A percentile compares a stretch with the other conserved stretches of the same genome.
Conservation (phyloP, 2,888 invertebrate genomes). For the Sinotaia quadrata region DNA sequence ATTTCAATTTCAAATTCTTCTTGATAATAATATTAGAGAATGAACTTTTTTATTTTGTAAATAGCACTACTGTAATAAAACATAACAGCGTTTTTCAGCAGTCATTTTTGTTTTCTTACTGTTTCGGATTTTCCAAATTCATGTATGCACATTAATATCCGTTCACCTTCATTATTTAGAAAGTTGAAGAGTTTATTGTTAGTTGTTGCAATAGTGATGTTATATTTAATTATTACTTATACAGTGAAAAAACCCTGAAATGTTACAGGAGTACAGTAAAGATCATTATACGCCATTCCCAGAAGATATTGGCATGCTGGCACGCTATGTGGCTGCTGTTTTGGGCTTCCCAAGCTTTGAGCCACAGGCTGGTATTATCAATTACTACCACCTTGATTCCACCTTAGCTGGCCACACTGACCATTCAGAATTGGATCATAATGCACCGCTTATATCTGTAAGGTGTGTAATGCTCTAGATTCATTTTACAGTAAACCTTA, state of each 20-base stretch:
- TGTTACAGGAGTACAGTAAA: constrained; percentile 61
- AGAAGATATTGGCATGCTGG: constrained; percentile 79
- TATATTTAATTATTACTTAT: too few species aligned
- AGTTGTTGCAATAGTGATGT: background rate
- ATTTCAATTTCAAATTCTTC: too few species aligned
- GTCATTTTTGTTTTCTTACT: background rate
- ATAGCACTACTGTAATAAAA: too few species aligned
- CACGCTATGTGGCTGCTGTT: constrained; percentile 76
- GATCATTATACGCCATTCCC: constrained; percentile 79
- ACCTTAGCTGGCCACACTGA: constrained; percentile 95
- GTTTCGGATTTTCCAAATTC: too few species aligned
- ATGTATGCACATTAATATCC: background rate
- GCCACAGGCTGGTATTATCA: constrained; percentile 94
- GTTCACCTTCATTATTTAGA: background rate
- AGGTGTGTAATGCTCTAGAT: constrained; percentile 76
- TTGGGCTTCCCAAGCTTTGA: constrained; percentile 59
- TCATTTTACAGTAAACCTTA: too few species aligned
- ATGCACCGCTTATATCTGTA: constrained; percentile 91
- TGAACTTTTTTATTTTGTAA: too few species aligned
- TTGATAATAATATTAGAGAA: too few species aligned
- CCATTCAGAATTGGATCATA: constrained; percentile 88
- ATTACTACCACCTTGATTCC: constrained; percentile 94
- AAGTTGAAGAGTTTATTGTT: background rate
- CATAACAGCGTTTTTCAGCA: too few species aligned
- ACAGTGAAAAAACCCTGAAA: too few species aligned